Evolutionary conservation across 2,113 vertebrate genomes (phyloP).

Genomic region (Hippoglossus stenolepis): DNA sequence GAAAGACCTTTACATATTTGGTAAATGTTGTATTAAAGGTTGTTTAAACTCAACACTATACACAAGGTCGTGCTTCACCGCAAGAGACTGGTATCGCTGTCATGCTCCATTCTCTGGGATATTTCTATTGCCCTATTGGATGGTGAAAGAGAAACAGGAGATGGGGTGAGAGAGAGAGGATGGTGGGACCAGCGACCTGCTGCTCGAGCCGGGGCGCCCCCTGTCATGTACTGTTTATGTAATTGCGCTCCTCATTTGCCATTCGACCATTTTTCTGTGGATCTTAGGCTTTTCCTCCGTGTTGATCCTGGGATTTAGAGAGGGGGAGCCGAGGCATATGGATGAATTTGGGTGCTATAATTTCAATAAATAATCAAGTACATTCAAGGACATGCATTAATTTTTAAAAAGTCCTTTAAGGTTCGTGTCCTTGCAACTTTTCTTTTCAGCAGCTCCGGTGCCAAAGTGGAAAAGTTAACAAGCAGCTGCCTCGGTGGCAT

Average conservation of each 20-base stretch:
- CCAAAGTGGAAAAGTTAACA: neutral
- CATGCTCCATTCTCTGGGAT: too few relatives aligned
- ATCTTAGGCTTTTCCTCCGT: constrained; percentile 13
- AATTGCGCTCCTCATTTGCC: constrained; percentile 11
- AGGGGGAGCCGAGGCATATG: neutral
- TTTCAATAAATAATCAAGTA: constrained; percentile 64
- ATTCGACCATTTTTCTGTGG: constrained; percentile 32
- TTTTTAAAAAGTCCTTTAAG: constrained; percentile 18
- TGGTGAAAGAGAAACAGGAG: too few relatives aligned
- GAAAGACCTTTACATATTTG: too few relatives aligned
- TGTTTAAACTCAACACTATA: too few relatives aligned
- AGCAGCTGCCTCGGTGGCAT: constrained; percentile 19
- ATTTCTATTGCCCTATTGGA: neutral
- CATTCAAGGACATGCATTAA: constrained; percentile 24
- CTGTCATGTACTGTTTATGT: neutral
- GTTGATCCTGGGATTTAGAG: constrained; percentile 28
- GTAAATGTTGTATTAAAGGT: too few relatives aligned
- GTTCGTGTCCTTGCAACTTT: constrained; percentile 17
- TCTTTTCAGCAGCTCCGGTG: neutral
- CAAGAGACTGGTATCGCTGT: neutral
- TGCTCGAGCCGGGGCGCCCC: too few relatives aligned
- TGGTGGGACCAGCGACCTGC: too few relatives aligned
- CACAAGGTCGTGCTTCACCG: neutral
- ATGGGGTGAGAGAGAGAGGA: too few relatives aligned
- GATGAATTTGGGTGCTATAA: constrained; percentile 17